Conservation (phyloP, 2,113 vertebrate genomes). For the Stegastes partitus region DNA sequence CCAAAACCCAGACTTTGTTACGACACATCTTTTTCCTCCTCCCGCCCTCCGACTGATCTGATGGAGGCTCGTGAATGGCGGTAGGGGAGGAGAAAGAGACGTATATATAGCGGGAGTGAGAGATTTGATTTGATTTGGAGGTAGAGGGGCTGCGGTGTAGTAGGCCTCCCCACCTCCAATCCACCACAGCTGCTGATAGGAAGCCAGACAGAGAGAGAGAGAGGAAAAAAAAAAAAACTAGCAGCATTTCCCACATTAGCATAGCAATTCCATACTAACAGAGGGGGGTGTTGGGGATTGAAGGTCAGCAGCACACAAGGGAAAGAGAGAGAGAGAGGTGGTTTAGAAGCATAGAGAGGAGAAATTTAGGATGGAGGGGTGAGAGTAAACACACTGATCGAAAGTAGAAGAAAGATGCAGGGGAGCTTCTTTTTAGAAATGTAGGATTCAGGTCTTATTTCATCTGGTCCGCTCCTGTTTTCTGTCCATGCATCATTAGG, state of each 20-base stretch:
- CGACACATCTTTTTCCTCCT: conserved; percentile 24
- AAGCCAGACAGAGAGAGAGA: conserved; percentile 58
- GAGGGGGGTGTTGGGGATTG: conserved; percentile 47
- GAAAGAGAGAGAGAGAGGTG: conserved; percentile 34
- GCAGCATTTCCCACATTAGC: conserved; percentile 64
- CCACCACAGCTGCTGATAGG: conserved; percentile 36
- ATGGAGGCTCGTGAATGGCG: conserved; percentile 29
- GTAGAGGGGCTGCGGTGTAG: conserved; percentile 16
- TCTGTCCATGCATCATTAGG: background rate
- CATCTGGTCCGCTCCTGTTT: background rate
- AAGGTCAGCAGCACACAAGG: conserved; percentile 66
- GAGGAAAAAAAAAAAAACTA: too few relatives aligned
- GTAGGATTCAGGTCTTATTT: conserved; percentile 16
- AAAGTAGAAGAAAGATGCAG: conserved; percentile 84
- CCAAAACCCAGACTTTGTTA: conserved; percentile 36
- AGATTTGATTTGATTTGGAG: conserved; percentile 65
- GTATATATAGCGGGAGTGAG: conserved; percentile 5
- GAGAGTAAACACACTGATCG: conserved; percentile 72
- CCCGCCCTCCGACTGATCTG: conserved; percentile 44
- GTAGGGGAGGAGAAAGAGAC: conserved; percentile 3
- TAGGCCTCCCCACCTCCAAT: conserved; percentile 40
- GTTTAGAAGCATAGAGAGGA: conserved; percentile 23
- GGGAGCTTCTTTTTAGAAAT: conserved; percentile 75
- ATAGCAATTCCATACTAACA: conserved; percentile 68
- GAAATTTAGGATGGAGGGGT: conserved; percentile 36